Evolutionary conservation across 2,888 invertebrate species (phyloP).

Genomic region (Drosophila dives): DNA sequence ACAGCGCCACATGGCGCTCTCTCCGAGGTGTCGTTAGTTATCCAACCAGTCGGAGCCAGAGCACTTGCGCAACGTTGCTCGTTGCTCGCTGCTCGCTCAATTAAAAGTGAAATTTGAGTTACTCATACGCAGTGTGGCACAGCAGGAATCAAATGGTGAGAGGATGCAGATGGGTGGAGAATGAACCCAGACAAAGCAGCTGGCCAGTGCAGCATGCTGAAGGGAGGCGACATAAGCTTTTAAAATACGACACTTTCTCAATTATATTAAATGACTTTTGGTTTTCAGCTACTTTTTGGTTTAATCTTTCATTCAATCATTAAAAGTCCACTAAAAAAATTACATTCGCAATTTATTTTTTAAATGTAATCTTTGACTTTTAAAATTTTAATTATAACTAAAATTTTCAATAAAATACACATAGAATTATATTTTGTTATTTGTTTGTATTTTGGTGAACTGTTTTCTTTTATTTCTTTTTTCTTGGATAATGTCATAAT

Average conservation of each 20-base stretch:
- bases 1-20: slow-evolving; percentile 5
- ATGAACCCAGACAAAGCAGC: background rate
- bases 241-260: slow-evolving; percentile 24
- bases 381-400: slow-evolving; percentile 2
- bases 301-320: background rate
- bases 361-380: slow-evolving; percentile 19
- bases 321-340: slow-evolving; percentile 5
- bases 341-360: slow-evolving; percentile 14
- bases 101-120: slow-evolving; percentile 58
- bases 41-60: slow-evolving; percentile 34
- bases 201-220: slow-evolving; percentile 4
- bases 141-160: background rate
- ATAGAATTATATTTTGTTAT: slow-evolving; percentile 4
- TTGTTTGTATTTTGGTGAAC: background rate
- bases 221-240: slow-evolving; percentile 28
- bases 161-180: background rate
- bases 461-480: slow-evolving; percentile 13
- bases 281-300: slow-evolving; percentile 3
- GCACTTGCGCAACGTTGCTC: slow-evolving; percentile 68
- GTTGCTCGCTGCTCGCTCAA: slow-evolving; percentile 41
- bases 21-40: slow-evolving; percentile 56
- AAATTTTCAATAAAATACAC: slow-evolving; percentile 20
- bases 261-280: slow-evolving; percentile 32
- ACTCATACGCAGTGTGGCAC: slow-evolving; percentile 50
- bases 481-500: slow-evolving; percentile 26